Evolutionary conservation across 2,797 vertebrate genomes (phyloP).

Genomic region (Clamator glandarius): DNA sequence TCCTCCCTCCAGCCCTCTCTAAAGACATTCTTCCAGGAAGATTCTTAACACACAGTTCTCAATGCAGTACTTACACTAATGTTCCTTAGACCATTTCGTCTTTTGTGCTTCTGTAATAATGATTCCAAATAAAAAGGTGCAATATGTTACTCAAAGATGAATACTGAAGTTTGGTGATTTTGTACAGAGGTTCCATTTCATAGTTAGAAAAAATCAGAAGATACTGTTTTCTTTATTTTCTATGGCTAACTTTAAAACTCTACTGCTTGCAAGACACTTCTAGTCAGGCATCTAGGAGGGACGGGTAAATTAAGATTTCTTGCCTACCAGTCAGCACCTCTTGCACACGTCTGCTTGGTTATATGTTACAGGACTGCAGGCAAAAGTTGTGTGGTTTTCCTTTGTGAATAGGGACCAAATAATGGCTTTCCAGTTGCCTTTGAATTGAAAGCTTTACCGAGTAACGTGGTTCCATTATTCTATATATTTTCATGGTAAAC

Average conservation of each 20-base stretch:
- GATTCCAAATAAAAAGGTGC: neutral
- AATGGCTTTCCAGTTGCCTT: neutral
- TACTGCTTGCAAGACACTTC: neutral
- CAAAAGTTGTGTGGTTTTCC: neutral
- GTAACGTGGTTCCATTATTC: neutral
- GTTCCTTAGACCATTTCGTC: neutral
- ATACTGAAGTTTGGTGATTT: neutral
- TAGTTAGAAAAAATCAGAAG: neutral
- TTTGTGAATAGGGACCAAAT: neutral
- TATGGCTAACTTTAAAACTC: neutral
- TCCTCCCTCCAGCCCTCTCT: neutral
- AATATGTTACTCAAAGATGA: neutral
- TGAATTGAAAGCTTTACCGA: neutral
- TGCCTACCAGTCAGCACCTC: neutral
- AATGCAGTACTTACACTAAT: neutral
- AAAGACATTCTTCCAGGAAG: neutral
- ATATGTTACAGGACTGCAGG: neutral
- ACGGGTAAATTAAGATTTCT: neutral
- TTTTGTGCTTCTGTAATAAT: neutral
- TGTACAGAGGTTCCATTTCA: neutral
- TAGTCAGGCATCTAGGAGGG: neutral
- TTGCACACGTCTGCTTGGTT: neutral
- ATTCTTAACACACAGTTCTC: neutral
- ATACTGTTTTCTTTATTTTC: neutral
- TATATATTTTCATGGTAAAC: neutral